These are phyloP conservation scores for Phalanger gymnotis DNA, from an alignment of 2,797 vertebrate genomes.

Conservation along the genomic window DNA sequence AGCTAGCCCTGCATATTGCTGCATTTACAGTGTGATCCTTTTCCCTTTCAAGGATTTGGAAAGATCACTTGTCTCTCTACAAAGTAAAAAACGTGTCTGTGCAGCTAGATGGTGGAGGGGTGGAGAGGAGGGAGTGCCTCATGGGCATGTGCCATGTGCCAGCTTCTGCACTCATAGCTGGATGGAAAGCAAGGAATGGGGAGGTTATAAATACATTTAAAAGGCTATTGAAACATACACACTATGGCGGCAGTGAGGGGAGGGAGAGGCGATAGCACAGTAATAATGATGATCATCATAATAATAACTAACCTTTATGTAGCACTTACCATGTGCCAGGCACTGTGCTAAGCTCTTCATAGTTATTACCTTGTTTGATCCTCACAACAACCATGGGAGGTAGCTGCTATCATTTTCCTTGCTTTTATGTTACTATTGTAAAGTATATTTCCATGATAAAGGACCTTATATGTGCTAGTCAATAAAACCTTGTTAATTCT, in stretches of 20 bases:
- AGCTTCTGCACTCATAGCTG: neutral
- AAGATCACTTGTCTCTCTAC: neutral
- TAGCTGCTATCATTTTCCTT: neutral
- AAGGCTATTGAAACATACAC: neutral
- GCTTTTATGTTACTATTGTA: neutral
- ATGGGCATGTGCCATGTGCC: neutral
- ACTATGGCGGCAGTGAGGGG: neutral
- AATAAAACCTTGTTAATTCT: conserved; percentile 9
- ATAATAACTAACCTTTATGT: neutral
- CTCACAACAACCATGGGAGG: neutral
- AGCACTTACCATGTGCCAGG: neutral
- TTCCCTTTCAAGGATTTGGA: neutral
- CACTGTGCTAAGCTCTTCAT: neutral
- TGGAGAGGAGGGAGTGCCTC: neutral
- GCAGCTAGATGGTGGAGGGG: neutral
- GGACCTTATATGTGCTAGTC: neutral
- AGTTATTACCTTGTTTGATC: neutral
- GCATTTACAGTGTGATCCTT: neutral
- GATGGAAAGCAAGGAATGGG: neutral
- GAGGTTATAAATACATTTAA: neutral
- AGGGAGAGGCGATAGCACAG: neutral
- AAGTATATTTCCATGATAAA: neutral
- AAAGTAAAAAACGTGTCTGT: neutral
- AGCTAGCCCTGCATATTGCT: neutral
- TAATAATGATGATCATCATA: neutral